These are phyloP conservation scores for Paramormyrops kingsleyae DNA, from an alignment of 2,113 vertebrate species.

Conservation along the genomic window DNA sequence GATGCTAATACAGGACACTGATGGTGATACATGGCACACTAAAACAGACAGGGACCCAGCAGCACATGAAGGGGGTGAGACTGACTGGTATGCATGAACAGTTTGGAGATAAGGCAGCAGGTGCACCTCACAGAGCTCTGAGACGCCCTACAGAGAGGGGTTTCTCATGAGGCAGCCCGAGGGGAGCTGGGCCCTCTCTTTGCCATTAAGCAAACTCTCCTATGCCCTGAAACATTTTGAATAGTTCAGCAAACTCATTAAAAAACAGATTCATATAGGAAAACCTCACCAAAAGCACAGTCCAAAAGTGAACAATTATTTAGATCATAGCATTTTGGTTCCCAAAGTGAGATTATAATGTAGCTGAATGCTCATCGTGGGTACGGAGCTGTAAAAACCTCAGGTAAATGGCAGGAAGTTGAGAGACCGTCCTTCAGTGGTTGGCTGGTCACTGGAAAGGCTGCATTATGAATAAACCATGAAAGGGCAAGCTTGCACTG, in stretches of 20 bases:
- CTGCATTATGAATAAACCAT: not conserved
- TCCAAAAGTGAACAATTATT: not conserved
- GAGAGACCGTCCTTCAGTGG: not conserved
- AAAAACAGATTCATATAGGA: not conserved
- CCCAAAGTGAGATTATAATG: not conserved
- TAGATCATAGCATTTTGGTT: not conserved
- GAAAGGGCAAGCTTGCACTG: not conserved
- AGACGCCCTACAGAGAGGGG: not conserved
- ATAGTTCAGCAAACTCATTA: not conserved
- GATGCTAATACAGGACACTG: not conserved
- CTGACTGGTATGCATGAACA: not conserved
- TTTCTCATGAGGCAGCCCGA: not conserved
- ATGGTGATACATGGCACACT: not conserved
- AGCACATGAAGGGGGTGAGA: not conserved
- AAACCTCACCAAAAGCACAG: not conserved
- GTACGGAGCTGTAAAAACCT: not conserved
- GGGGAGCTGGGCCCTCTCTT: conserved; percentile 12
- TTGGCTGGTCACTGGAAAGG: not conserved
- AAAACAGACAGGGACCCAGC: conserved; percentile 8
- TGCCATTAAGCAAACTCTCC: not conserved
- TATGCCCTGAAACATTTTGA: not conserved
- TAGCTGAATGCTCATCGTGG: not conserved
- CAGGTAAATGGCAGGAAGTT: not conserved
- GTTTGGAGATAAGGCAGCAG: not conserved
- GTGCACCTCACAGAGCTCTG: not conserved